These are phyloP conservation scores for Labroides dimidiatus DNA, from an alignment of 2,797 vertebrate genomes.

Conservation along the genomic window DNA sequence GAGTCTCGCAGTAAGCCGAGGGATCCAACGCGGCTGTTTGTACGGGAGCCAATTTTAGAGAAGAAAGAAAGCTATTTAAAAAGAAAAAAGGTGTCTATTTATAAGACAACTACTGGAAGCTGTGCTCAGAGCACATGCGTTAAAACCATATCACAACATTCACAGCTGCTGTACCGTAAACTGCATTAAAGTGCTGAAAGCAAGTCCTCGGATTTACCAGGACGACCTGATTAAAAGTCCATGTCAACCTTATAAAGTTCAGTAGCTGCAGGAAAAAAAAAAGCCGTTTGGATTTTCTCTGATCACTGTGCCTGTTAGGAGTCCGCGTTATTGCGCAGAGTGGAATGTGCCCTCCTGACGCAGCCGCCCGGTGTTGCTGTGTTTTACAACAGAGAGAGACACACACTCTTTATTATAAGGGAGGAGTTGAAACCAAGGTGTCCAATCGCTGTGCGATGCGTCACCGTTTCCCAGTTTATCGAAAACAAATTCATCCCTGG, in stretches of 20 bases:
- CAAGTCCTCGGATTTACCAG: constrained; percentile 65
- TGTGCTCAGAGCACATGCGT: constrained; percentile 80
- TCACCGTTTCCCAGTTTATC: constrained; percentile 90
- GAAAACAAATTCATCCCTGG: constrained; percentile 92
- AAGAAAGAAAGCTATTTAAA: constrained; percentile 83
- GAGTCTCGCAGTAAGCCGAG: constrained; percentile 98
- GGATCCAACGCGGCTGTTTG: constrained; percentile 99
- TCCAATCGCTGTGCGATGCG: constrained; percentile 94
- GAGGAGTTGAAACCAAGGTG: constrained; percentile 91
- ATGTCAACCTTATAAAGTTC: constrained; percentile 75
- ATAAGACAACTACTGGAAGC: constrained; percentile 56
- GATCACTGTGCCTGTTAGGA: constrained; percentile 81
- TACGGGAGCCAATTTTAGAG: constrained; percentile 99
- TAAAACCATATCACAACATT: constrained; percentile 64
- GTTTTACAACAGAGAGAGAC: constrained; percentile 92
- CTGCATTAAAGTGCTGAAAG: constrained; percentile 65
- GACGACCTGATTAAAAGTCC: constrained; percentile 77
- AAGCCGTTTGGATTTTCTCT: constrained; percentile 74
- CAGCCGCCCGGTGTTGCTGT: constrained; percentile 88
- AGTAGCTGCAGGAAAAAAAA: constrained; percentile 78
- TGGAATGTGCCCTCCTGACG: constrained; percentile 86
- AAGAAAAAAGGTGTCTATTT: constrained; percentile 77
- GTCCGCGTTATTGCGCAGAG: constrained; percentile 87
- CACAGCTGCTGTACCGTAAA: constrained; percentile 65
- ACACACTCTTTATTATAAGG: constrained; percentile 95